These are phyloP conservation scores for Ptyas mucosa DNA, from an alignment of 2,113 vertebrate genomes.

Conservation along the genomic window DNA sequence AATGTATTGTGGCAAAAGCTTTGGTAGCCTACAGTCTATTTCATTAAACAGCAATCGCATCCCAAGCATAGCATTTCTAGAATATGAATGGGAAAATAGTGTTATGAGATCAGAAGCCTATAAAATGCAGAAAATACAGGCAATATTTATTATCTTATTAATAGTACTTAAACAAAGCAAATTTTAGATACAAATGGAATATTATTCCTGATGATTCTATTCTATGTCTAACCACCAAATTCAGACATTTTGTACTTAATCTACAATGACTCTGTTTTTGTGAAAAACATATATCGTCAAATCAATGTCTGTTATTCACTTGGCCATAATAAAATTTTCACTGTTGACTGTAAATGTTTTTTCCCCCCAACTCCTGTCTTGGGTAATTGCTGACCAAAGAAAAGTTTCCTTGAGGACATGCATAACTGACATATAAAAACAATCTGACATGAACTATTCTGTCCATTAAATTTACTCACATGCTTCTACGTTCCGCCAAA, in stretches of 20 bases:
- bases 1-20: neutral
- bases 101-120: neutral
- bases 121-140: neutral
- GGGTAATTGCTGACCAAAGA: neutral
- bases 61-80: neutral
- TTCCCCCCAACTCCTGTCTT: neutral
- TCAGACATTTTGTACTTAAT: neutral
- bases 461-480: neutral
- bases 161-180: neutral
- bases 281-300: neutral
- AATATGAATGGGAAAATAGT: neutral
- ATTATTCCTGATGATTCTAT: neutral
- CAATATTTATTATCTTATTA: no score
- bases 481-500: neutral
- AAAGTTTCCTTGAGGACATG: neutral
- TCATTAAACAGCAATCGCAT: neutral
- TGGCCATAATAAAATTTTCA: neutral
- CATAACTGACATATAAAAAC: neutral
- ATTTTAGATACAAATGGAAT: neutral
- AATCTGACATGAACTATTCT: neutral
- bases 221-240: neutral
- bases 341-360: neutral
- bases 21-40: neutral
- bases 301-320: neutral
- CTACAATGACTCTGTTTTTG: neutral